Conservation (phyloP, 2,113 vertebrate species). For the Nannobrachium achirus region DNA sequence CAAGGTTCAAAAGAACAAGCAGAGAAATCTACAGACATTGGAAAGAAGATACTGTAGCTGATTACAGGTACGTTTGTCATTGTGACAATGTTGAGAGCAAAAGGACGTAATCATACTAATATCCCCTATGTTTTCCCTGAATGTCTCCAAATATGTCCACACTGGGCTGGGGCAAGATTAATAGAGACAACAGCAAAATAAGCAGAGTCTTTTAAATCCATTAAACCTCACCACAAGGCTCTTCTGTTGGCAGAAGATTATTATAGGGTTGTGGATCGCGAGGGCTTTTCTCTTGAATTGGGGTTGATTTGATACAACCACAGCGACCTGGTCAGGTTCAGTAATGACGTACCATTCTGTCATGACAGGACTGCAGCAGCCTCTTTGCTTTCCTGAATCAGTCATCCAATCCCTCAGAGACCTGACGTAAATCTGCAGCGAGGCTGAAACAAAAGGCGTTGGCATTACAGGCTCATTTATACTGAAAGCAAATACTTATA, state of each 20-base stretch:
- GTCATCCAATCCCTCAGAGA: conserved; percentile 14
- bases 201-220: conserved; percentile 62
- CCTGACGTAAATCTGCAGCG: not conserved
- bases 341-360: conserved; percentile 13
- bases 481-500: no score
- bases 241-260: conserved; percentile 55
- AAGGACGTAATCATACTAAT: conserved; percentile 41
- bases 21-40: no score
- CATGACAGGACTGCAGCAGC: not conserved
- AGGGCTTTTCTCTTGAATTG: conserved; percentile 5
- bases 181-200: conserved; percentile 35
- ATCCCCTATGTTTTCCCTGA: conserved; percentile 21
- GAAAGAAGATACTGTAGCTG: not conserved
- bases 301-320: conserved; percentile 1
- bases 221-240: conserved; percentile 55
- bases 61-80: not conserved
- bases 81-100: conserved; percentile 21
- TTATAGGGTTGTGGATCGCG: conserved; percentile 31
- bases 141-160: conserved; percentile 45
- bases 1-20: no score
- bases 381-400: conserved; percentile 11
- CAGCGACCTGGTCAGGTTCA: conserved; percentile 5
- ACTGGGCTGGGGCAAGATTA: conserved; percentile 54
- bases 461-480: no score
- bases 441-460: not conserved